Base-by-base conservation (phyloP, 2,888 invertebrate species). In the Thalpophila matura region DNA sequence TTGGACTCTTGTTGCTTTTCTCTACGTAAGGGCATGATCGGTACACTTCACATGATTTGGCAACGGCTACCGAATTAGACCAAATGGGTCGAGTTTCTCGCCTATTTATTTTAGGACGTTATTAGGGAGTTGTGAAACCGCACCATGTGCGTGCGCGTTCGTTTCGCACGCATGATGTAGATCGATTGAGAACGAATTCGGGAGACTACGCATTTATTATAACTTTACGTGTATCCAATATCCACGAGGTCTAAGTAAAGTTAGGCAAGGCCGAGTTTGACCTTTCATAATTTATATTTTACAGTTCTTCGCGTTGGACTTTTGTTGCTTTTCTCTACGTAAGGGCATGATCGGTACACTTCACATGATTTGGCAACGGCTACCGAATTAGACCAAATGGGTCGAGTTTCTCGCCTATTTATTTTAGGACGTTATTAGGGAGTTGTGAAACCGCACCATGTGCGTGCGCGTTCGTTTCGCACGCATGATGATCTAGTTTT, bases 71-170 rank as follows among this genome's bases (percentile, higher is more conserved):
- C 38, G 64, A 64, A 65, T 76, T 82, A 78, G 77, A 77, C 74
- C 77, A 83, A 74, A 79, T 74, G 71, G 70, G 71, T 82, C 67
- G 74, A 61, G 67, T 80, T 82, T 74, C 79, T 77, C 67, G 67
- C 68, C 72, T 79, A 81, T 81, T 84, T 88, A 88, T 86, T 87
- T 85, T 82, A 64, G 81, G 80, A 82, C 66, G 68, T 75, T 80
- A 77, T 81, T 81, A 79, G 76, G 73, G 64, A 79, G 82, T 86
- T 87, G 84, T 83, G 86, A 87, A 88, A 88, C 77, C 54, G 64
- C 70, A 66, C 64, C 74, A 71, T 67, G 73, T 78, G 74, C 72
- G 69, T 77, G 74, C 62, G 71, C 65, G 69, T 62, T 62, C 60
- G 75, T 76, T 80, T 77, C 71, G 75, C 72, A 72, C 68, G n/a